Base-by-base conservation (phyloP, 2,113 vertebrate genomes). In the Ceyx cyanopectus region DNA sequence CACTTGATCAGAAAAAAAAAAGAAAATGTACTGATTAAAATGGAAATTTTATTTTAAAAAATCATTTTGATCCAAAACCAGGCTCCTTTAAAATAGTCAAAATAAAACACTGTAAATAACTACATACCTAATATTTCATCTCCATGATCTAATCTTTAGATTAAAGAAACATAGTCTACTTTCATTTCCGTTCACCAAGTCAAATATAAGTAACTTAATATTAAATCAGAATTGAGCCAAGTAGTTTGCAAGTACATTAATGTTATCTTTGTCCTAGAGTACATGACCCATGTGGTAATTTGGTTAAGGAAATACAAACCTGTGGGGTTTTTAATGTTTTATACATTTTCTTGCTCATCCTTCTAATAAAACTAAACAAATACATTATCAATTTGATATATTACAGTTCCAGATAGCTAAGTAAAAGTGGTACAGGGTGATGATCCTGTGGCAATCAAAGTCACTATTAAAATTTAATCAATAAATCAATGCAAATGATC, bases 381-480 rank as follows among this genome's bases (percentile, higher is more conserved):
- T 22, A 43, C 6, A 53, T 65, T 68, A 45, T 85, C 26, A 65
- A 17, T 73, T 29, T 57, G n/a, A 79, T 27, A 37, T 19, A 45
- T 18, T 57, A 37, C 32, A 53, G 20, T 40, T 93, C 89, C 61
- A 76, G 48, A 76, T 41, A 85, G 29, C 22, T 79, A 79, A 96
- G 87, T 87, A 87, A 63, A 92, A 65, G 45, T 76, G 78, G 20
- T 53, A 90, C 21, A 89, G 15, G 27, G 7, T 12, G n/a, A 78
- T 70, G 20, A 41, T 50, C 18, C 34, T 57, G 20, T 79, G 45
- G 66, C 54, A 72, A 62, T 54, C 46, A 67, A 94, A 89, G 63
- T 85, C 56, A 73, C 45, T 69, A 57, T 73, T 87, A 73, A 93
- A 87, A 77, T 53, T 82, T 50, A 85, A 69, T 88, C 72, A 87